These are phyloP conservation scores for Sebastes fasciatus DNA, from an alignment of 2,113 vertebrate species.

Conservation along the genomic window DNA sequence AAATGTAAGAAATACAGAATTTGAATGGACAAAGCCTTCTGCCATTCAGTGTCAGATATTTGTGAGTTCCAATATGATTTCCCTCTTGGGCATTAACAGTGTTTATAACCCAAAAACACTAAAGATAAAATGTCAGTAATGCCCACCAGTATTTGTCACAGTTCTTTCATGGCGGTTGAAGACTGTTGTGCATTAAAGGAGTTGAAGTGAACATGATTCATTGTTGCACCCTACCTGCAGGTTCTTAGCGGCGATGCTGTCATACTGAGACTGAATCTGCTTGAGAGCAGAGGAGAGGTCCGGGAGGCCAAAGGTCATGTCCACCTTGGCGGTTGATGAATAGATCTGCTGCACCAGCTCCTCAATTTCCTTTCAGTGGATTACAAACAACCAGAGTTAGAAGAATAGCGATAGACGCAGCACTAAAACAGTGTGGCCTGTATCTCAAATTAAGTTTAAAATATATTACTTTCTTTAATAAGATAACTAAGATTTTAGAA, in stretches of 20 bases:
- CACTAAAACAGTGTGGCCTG: background rate
- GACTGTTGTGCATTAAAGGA: background rate
- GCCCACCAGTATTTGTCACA: background rate
- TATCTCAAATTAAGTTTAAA: too few relatives aligned
- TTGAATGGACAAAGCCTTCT: too few relatives aligned
- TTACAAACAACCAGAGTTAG: constrained; percentile 39
- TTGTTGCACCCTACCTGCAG: constrained; percentile 83
- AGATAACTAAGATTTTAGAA: background rate
- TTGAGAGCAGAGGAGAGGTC: constrained; percentile 88
- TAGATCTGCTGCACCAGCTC: constrained; percentile 86
- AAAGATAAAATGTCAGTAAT: background rate
- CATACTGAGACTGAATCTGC: constrained; percentile 87
- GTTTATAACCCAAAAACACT: background rate
- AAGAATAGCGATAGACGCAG: background rate
- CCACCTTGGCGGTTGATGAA: constrained; percentile 66
- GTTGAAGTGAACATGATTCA: background rate
- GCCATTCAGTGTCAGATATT: background rate
- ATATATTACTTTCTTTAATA: too few relatives aligned
- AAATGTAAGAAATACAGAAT: background rate
- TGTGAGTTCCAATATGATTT: background rate
- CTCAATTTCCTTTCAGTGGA: constrained; percentile 80
- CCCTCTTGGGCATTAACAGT: too few relatives aligned
- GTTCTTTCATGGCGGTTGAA: background rate
- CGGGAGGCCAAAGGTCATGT: constrained; percentile 80
- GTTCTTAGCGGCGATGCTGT: constrained; percentile 88